A percentile compares a stretch with the other conserved stretches of the same genome.
phyloP scores from a whole-genome alignment of 2,797 vertebrate species.

The Myotis myotis region DNA sequence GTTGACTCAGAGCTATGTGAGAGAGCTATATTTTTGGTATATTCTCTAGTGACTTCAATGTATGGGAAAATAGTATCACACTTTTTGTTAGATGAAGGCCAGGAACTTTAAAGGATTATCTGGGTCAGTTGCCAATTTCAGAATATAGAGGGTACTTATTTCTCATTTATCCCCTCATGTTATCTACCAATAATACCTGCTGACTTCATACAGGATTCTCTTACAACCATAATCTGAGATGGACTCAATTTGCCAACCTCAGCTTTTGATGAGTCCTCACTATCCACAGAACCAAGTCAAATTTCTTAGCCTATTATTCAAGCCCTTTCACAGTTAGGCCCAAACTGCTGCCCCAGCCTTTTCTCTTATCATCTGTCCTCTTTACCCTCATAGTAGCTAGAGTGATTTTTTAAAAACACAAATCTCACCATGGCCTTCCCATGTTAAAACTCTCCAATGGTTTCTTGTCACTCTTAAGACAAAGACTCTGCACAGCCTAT shows the following conservation, averaged over 20 bases:
- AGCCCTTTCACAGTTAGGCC: background rate
- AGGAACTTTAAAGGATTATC: constrained; percentile 5
- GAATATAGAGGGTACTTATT: background rate
- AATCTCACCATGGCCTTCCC: background rate
- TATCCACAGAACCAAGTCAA: background rate
- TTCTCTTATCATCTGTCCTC: background rate
- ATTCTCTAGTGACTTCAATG: background rate
- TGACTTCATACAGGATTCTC: background rate
- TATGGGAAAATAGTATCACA: constrained; percentile 24
- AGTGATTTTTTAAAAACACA: background rate
- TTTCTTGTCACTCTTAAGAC: background rate
- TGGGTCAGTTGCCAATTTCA: background rate
- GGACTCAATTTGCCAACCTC: background rate
- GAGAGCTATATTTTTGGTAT: background rate
- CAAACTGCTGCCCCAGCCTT: background rate
- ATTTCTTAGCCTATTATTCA: background rate
- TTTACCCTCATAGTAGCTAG: background rate
- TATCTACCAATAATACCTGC: background rate
- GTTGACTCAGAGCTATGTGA: background rate
- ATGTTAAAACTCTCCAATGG: background rate
- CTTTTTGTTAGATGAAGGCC: background rate
- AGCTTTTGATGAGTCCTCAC: background rate
- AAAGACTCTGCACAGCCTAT: background rate
- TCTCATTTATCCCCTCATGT: background rate
- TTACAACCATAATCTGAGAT: background rate